Evolutionary conservation across 2,113 vertebrate species (phyloP).

Genomic region (Mystacornis crossleyi): DNA sequence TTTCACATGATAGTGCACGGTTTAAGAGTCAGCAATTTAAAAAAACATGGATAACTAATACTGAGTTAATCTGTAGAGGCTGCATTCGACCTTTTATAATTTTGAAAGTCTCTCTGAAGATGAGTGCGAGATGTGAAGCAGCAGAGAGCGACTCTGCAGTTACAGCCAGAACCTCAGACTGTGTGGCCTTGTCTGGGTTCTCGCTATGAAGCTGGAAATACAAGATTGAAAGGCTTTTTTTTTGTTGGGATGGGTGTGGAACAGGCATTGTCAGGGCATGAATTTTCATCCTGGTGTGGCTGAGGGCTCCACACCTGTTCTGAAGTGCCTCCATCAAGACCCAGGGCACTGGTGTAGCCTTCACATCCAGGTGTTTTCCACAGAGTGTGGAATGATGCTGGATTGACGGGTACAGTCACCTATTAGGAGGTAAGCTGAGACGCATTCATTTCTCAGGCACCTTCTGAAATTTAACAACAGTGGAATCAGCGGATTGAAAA

Average conservation of each 20-base stretch:
- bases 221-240: neutral
- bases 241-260: neutral
- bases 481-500: neutral
- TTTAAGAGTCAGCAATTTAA: neutral
- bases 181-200: neutral
- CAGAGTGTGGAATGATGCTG: neutral
- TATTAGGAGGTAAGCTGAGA: neutral
- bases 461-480: neutral
- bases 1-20: neutral
- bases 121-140: neutral
- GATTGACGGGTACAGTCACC: neutral
- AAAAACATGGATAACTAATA: neutral
- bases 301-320: neutral
- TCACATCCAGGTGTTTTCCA: neutral
- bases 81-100: neutral
- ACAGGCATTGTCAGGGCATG: neutral
- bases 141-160: neutral
- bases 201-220: neutral
- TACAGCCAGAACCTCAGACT: neutral
- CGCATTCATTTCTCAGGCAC: neutral
- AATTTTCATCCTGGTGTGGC: neutral
- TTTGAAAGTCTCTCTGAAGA: neutral
- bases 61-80: neutral
- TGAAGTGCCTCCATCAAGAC: neutral
- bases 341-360: neutral